A percentile compares a stretch with the other conserved stretches of the same genome.
These are phyloP conservation scores for Circaetus cinerascens DNA, from an alignment of 2,113 vertebrate species.

Conservation along the genomic window DNA sequence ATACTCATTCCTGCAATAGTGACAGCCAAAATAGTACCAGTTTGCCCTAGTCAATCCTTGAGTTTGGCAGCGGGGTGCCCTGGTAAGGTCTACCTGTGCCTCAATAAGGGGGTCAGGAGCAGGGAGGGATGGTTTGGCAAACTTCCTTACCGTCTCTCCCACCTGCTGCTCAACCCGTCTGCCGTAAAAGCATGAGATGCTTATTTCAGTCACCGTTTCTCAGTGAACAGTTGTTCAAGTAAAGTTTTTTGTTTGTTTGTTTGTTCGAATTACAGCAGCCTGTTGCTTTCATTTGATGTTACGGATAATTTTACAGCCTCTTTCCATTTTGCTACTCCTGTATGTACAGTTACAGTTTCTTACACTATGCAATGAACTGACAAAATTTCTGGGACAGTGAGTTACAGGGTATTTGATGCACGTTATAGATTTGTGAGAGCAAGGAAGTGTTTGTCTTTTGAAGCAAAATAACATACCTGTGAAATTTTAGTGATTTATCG, in stretches of 20 bases:
- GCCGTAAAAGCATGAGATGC: neutral
- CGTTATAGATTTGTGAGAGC: neutral
- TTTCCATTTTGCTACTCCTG: neutral
- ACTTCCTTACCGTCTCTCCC: neutral
- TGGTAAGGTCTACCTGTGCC: neutral
- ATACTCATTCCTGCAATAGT: neutral
- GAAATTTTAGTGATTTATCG: neutral
- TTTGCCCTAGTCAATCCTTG: neutral
- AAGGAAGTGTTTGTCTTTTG: neutral
- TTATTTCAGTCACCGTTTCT: neutral
- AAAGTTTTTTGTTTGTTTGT: neutral
- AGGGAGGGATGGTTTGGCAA: neutral
- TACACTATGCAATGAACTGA: neutral
- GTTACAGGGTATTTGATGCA: neutral
- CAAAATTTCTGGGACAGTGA: neutral
- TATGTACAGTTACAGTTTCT: neutral
- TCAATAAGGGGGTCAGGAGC: neutral
- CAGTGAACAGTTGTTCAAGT: neutral
- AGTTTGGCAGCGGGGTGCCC: neutral
- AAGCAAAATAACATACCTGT: neutral
- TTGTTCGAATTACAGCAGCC: neutral
- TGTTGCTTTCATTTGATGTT: neutral
- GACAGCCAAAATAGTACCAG: neutral
- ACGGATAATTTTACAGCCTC: neutral
- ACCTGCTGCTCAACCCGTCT: rapidly evolving